Evolutionary conservation across 2,888 invertebrate genomes (phyloP).

Genomic region (Syrista parreyssii): DNA sequence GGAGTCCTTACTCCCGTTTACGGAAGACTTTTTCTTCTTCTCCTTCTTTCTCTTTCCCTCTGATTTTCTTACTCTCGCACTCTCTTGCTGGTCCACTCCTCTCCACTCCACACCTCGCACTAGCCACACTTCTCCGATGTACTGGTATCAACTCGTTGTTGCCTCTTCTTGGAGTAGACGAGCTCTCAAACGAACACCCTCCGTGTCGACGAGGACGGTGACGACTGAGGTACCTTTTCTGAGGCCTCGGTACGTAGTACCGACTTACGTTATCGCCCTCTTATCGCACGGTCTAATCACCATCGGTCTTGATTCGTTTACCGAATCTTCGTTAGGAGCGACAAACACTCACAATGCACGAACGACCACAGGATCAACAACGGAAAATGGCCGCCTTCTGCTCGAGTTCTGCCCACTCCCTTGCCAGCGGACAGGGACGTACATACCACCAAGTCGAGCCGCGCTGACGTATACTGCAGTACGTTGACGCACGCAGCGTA

Average conservation of each 20-base stretch:
- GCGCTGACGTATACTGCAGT: background rate
- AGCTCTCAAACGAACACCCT: background rate
- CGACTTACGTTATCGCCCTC: constrained; percentile 39
- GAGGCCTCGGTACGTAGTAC: constrained; percentile 19
- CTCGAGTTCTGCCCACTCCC: constrained; percentile 24
- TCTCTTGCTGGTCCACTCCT: constrained; percentile 7
- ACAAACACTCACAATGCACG: constrained; percentile 26
- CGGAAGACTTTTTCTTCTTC: background rate
- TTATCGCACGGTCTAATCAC: constrained; percentile 12
- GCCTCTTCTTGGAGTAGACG: background rate
- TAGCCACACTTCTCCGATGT: background rate
- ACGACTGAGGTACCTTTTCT: constrained; percentile 20
- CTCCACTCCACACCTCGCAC: background rate
- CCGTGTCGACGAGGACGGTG: constrained; percentile 20
- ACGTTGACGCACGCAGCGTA: background rate
- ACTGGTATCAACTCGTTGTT: constrained; percentile 10
- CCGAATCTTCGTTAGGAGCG: constrained; percentile 2
- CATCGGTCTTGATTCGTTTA: constrained; percentile 18
- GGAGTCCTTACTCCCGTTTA: background rate
- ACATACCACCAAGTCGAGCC: background rate
- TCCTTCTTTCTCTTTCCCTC: constrained; percentile 6
- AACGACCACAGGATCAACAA: constrained; percentile 30
- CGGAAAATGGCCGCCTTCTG: constrained; percentile 47
- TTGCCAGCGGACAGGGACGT: constrained; percentile 2
- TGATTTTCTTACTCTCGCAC: background rate